phyloP scores from a whole-genome alignment of 2,888 invertebrate genomes.

The Thereva unica region DNA sequence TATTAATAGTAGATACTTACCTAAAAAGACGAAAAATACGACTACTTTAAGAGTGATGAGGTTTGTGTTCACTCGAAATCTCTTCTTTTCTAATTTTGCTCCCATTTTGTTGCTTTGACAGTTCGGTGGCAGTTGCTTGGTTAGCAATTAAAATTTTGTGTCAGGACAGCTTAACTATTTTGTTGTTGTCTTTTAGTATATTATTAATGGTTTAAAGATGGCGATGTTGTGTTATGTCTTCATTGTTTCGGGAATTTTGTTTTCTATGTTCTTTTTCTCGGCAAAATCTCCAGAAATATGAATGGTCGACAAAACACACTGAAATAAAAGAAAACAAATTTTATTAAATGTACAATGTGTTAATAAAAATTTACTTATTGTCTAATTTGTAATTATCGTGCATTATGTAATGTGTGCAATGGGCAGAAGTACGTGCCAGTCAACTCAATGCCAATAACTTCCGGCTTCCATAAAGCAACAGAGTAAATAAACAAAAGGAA shows the following conservation, averaged over 20 bases:
- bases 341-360: not conserved
- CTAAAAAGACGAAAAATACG: slow-evolving; percentile 79
- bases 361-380: not conserved
- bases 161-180: not conserved
- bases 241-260: slow-evolving; percentile 13
- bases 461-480: not conserved
- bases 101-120: slow-evolving; percentile 48
- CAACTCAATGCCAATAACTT: not conserved
- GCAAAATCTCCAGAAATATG: not conserved
- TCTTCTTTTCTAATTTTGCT: slow-evolving; percentile 48
- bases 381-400: not conserved
- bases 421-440: not conserved
- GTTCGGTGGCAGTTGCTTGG: slow-evolving; percentile 1
- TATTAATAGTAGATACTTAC: slow-evolving; percentile 58
- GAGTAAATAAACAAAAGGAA: not conserved
- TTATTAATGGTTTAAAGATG: not conserved
- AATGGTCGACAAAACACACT: not conserved
- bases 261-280: not conserved
- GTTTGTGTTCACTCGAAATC: slow-evolving; percentile 67
- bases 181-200: not conserved
- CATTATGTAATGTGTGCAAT: not conserved
- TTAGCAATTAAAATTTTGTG: slow-evolving; percentile 9
- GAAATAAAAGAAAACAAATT: not conserved
- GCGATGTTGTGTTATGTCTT: slow-evolving; percentile 8
- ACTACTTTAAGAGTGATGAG: slow-evolving; percentile 79